These are phyloP conservation scores for Drosophila quadrilineata DNA, from an alignment of 1,140 invertebrate genomes.

Conservation along the genomic window DNA sequence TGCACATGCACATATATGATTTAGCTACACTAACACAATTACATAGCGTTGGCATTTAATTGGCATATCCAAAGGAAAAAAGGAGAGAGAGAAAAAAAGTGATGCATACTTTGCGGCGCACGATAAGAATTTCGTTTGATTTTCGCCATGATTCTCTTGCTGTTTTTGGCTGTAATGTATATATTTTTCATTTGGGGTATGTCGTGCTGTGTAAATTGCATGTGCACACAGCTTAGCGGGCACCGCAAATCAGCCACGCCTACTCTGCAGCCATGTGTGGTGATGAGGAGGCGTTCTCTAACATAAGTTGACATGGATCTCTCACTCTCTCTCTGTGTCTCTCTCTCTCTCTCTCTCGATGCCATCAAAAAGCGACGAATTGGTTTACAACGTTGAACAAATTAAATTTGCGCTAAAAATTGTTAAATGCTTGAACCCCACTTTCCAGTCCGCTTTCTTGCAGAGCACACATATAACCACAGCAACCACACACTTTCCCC, in stretches of 20 bases:
- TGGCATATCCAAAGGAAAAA: no score
- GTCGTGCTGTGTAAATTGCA: slow-evolving; percentile 35
- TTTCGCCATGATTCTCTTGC: no score
- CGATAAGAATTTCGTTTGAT: neutral
- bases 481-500: neutral
- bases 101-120: slow-evolving; percentile 40
- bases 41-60: slow-evolving; percentile 27
- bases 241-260: slow-evolving; percentile 31
- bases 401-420: slow-evolving; percentile 59
- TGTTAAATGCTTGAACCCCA: slow-evolving; percentile 42
- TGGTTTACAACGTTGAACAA: slow-evolving; percentile 42
- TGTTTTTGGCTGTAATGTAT: no score
- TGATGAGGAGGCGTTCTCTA: no score
- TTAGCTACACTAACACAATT: neutral
- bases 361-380: slow-evolving; percentile 30
- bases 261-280: neutral
- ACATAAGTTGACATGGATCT: no score
- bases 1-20: neutral
- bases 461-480: slow-evolving; percentile 7
- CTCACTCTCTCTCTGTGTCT: neutral
- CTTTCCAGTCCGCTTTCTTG: no score
- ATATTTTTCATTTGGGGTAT: slow-evolving; percentile 5
- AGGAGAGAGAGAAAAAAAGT: no score
- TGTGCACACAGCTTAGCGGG: slow-evolving; percentile 40
- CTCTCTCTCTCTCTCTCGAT: slow-evolving; percentile 8